Evolutionary conservation across 1,140 invertebrate genomes (phyloP).

Genomic region (Babylonia areolata): DNA sequence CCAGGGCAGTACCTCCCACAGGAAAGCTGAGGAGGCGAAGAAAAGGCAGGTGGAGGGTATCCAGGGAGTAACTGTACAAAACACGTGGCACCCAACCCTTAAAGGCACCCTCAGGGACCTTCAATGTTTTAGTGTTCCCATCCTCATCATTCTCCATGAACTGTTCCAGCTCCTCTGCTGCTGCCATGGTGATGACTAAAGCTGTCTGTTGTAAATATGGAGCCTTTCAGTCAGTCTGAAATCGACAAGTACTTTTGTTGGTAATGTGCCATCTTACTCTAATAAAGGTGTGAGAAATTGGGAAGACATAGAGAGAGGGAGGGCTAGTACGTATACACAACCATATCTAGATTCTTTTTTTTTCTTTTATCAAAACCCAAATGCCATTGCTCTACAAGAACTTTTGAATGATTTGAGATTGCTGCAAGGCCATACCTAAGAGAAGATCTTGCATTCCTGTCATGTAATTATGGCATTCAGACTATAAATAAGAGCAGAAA

Average conservation of each 20-base stretch:
- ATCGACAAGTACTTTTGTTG: neutral
- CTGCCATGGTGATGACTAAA: constrained; percentile 25
- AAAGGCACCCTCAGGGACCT: constrained; percentile 67
- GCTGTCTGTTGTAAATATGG: neutral
- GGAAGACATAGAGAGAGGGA: too few species aligned
- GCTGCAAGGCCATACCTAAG: too few species aligned
- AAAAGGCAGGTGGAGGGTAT: constrained; percentile 65
- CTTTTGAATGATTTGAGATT: too few species aligned
- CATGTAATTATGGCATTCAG: too few species aligned
- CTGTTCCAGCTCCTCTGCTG: constrained; percentile 54
- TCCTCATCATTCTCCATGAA: constrained; percentile 49
- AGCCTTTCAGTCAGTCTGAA: neutral
- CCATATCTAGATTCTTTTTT: too few species aligned
- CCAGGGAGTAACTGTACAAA: constrained; percentile 61
- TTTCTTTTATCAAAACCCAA: too few species aligned
- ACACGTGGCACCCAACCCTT: constrained; percentile 69
- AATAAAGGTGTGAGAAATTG: neutral
- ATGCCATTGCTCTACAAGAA: too few species aligned
- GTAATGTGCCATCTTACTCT: too few species aligned
- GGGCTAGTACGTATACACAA: neutral
- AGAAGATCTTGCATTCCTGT: too few species aligned
- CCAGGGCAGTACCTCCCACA: constrained; percentile 66
- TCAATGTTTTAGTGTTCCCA: constrained; percentile 47
- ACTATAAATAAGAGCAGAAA: too few species aligned
- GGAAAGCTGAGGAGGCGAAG: constrained; percentile 67